Evolutionary conservation across 2,797 vertebrate species (phyloP).

Genomic region (Euthynnus affinis): DNA sequence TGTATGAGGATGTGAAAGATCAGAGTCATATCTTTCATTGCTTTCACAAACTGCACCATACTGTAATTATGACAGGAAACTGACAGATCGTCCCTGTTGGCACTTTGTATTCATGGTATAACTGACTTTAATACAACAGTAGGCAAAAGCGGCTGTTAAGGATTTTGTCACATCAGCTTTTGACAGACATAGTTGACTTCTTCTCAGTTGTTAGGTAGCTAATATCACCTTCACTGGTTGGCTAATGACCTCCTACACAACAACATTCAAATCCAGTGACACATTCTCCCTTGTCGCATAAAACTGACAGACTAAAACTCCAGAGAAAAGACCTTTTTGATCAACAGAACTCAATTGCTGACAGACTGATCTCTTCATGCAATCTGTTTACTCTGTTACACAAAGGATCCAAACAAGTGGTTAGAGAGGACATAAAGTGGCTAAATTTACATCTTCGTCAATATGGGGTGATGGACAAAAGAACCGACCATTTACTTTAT

Average conservation of each 20-base stretch:
- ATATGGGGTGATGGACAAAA: neutral
- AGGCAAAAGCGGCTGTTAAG: neutral
- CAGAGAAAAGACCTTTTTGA: neutral
- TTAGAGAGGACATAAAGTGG: neutral
- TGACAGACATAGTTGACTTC: neutral
- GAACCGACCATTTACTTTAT: neutral
- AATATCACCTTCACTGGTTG: neutral
- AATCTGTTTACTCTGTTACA: conserved; percentile 7
- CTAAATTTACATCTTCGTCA: neutral
- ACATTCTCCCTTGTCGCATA: neutral
- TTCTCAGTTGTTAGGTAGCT: conserved; percentile 8
- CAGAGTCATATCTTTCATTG: neutral
- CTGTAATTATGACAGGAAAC: neutral
- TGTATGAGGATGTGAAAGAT: neutral
- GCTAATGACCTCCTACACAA: conserved; percentile 17
- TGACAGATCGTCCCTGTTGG: neutral
- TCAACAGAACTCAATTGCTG: conserved; percentile 12
- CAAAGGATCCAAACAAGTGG: neutral
- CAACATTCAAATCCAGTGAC: neutral
- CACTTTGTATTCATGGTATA: neutral
- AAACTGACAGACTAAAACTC: neutral
- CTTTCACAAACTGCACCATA: conserved; percentile 1
- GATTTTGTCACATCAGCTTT: conserved; percentile 2
- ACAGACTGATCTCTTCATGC: neutral
- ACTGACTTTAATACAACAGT: neutral